A percentile compares a stretch with the other conserved stretches of the same genome.
Evolutionary conservation across 2,113 vertebrate genomes (phyloP).

Genomic region (Fukomys damarensis): DNA sequence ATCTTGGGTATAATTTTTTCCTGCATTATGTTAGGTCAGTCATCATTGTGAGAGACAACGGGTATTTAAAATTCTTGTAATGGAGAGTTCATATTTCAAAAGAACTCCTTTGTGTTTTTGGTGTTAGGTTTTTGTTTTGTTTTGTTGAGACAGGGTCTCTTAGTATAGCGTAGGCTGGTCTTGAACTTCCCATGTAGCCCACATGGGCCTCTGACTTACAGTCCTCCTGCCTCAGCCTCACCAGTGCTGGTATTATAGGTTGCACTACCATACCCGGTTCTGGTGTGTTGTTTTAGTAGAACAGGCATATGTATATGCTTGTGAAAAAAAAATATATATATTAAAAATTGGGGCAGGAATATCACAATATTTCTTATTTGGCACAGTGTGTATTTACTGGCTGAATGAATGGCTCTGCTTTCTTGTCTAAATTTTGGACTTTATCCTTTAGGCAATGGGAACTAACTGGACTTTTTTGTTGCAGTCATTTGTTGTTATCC

Average conservation of each 20-base stretch:
- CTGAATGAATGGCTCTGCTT: background rate
- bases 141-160: too few species aligned
- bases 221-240: too few species aligned
- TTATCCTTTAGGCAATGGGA: background rate
- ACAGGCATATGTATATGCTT: background rate
- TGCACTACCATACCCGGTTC: too few species aligned
- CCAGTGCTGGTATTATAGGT: too few species aligned
- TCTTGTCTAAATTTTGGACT: background rate
- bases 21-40: background rate
- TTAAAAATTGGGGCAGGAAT: too few species aligned
- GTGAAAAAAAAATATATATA: too few species aligned
- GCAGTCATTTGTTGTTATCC: slow-evolving; percentile 3
- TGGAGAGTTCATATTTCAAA: background rate
- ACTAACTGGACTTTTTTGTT: background rate
- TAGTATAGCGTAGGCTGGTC: too few species aligned
- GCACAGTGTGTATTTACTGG: background rate
- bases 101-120: background rate
- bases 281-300: background rate
- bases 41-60: background rate
- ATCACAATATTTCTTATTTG: background rate
- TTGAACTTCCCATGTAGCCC: too few species aligned
- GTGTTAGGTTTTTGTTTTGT: too few species aligned
- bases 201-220: too few species aligned
- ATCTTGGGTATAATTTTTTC: background rate
- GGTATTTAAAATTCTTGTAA: background rate